phyloP scores from a whole-genome alignment of 2,888 invertebrate genomes.

The Cerceris rybyensis region DNA sequence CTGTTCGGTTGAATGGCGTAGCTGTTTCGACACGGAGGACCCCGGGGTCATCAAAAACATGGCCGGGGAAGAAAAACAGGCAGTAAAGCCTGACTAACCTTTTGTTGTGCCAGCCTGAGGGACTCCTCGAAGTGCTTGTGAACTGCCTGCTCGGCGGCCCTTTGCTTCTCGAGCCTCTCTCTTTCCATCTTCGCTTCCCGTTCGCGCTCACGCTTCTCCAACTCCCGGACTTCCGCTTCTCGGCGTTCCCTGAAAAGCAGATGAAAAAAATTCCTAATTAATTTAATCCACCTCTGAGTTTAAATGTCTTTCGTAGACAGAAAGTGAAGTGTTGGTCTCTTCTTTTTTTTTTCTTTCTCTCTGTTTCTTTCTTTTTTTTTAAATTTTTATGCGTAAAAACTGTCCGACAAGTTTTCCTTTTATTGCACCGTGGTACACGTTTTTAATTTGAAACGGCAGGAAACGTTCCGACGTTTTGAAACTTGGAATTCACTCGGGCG shows the following conservation, averaged over 20 bases:
- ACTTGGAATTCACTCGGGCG: too few relatives aligned
- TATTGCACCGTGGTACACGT: too few relatives aligned
- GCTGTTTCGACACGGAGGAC: conserved; percentile 17
- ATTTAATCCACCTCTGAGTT: background rate
- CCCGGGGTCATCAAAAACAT: conserved; percentile 49
- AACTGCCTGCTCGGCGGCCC: conserved; percentile 87
- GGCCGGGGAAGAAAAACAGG: conserved; percentile 28
- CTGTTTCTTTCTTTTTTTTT: too few relatives aligned
- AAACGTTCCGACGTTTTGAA: too few relatives aligned
- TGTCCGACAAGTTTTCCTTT: too few relatives aligned
- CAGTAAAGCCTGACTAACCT: conserved; percentile 83
- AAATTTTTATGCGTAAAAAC: too few relatives aligned
- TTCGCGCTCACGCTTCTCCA: conserved; percentile 85
- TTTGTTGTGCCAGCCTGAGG: conserved; percentile 89
- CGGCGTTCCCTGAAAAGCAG: conserved; percentile 84
- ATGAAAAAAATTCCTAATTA: conserved; percentile 17
- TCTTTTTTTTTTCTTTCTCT: too few relatives aligned
- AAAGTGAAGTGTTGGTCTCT: too few relatives aligned
- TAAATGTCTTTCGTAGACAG: background rate
- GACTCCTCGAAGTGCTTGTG: conserved; percentile 96
- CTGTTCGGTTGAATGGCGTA: conserved; percentile 33
- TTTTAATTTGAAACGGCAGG: too few relatives aligned
- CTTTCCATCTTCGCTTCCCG: conserved; percentile 82
- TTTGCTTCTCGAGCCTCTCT: conserved; percentile 84
- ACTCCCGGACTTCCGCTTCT: conserved; percentile 87